Evolutionary conservation across 2,888 invertebrate genomes (phyloP).

Genomic region (Oscheius sp.): DNA sequence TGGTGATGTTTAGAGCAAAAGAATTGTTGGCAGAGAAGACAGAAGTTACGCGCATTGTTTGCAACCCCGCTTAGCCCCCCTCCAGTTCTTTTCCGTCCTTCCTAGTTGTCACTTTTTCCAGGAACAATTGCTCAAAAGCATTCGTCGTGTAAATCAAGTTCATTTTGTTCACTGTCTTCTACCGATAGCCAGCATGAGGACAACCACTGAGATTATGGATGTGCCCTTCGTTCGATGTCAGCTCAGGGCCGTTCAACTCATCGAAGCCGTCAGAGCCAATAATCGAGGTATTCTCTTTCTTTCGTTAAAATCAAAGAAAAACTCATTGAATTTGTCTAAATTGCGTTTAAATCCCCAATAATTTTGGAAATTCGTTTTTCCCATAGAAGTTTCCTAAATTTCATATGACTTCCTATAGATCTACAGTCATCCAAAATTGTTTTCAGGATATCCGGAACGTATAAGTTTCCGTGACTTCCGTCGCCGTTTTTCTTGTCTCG

Average conservation of each 20-base stretch:
- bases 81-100: constrained; percentile 3
- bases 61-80: constrained; percentile 14
- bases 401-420: neutral
- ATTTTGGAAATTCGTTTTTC: too few relatives aligned
- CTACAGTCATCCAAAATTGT: neutral
- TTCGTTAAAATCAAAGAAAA: too few relatives aligned
- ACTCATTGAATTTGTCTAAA: too few relatives aligned
- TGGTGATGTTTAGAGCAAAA: constrained; percentile 10
- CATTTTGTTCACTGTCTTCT: constrained; percentile 87
- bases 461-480: constrained; percentile 88
- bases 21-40: neutral
- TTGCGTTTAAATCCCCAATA: too few relatives aligned
- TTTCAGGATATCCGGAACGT: constrained; percentile 83
- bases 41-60: constrained; percentile 12
- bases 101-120: too few relatives aligned
- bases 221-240: constrained; percentile 78
- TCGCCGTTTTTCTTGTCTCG: constrained; percentile 79
- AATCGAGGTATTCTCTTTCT: constrained; percentile 84
- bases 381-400: too few relatives aligned
- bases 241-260: constrained; percentile 88
- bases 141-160: constrained; percentile 82
- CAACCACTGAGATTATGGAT: constrained; percentile 76
- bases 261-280: constrained; percentile 87
- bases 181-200: constrained; percentile 72
- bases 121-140: constrained; percentile 90